Percentiles rank a stretch among this genome's conserved stretches.
phyloP scores from a whole-genome alignment of 2,797 vertebrate species.

The Esox lucius region DNA sequence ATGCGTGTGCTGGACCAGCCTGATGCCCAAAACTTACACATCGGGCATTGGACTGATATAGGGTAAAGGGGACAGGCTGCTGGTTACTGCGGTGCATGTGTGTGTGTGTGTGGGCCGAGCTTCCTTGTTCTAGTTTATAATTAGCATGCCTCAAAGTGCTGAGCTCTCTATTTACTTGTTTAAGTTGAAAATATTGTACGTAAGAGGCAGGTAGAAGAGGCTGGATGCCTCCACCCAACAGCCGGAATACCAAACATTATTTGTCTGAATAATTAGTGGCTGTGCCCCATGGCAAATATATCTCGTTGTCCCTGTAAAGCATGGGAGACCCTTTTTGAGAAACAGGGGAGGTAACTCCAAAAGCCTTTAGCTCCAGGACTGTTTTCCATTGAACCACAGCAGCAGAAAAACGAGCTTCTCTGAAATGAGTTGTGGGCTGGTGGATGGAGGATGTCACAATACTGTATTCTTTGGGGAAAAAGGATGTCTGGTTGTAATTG shows the following conservation, averaged over 20 bases:
- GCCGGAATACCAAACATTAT: not conserved
- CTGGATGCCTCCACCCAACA: not conserved
- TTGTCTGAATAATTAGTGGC: not conserved
- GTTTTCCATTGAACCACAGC: not conserved
- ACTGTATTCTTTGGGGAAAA: slow-evolving; percentile 43
- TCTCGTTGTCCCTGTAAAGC: not conserved
- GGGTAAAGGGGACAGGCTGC: not conserved
- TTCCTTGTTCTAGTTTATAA: not conserved
- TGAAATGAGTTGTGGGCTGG: not conserved
- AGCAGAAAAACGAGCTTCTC: not conserved
- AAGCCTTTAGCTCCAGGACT: not conserved
- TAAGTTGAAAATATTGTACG: not conserved
- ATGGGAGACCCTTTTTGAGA: not conserved
- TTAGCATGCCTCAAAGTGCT: not conserved
- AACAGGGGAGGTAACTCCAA: not conserved
- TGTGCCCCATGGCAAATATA: not conserved
- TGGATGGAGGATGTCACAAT: slow-evolving; percentile 39
- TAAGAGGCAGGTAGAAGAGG: not conserved
- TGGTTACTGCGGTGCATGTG: not conserved
- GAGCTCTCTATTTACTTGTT: not conserved
- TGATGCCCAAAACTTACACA: not conserved
- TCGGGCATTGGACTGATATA: not conserved
- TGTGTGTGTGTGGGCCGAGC: not conserved
- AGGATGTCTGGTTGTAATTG: slow-evolving; percentile 57
- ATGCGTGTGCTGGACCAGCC: not conserved